Conservation (phyloP, 2,113 vertebrate genomes). For the Pantherophis guttatus region DNA sequence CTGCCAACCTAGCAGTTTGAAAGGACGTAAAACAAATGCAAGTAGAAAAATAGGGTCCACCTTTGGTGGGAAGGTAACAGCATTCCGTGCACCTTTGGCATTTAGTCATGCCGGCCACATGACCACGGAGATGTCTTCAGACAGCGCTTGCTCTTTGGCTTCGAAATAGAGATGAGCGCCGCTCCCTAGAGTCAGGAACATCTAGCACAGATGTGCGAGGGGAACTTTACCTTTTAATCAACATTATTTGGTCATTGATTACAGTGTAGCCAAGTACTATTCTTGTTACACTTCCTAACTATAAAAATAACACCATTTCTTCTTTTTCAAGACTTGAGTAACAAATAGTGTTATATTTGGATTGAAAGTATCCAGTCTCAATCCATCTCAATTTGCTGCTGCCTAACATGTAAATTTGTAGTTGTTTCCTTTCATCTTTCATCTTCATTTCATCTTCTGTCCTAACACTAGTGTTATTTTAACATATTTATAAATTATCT, state of each 20-base stretch:
- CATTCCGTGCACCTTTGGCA: too few species aligned
- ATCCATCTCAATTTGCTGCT: neutral
- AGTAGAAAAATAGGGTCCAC: too few species aligned
- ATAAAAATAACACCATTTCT: neutral
- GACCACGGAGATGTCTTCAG: too few species aligned
- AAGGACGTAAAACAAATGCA: too few species aligned
- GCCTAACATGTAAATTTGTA: neutral
- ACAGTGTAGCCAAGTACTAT: neutral
- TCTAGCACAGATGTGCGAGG: too few species aligned
- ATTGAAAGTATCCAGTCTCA: neutral
- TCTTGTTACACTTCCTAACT: neutral
- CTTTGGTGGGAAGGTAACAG: too few species aligned
- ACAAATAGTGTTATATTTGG: neutral
- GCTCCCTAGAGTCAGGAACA: too few species aligned
- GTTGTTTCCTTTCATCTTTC: neutral
- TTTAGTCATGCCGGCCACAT: too few species aligned
- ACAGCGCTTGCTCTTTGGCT: too few species aligned
- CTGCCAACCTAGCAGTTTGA: too few species aligned
- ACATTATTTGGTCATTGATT: neutral
- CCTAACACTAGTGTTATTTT: neutral
- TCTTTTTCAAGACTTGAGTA: neutral
- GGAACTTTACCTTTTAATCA: neutral
- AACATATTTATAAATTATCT: neutral
- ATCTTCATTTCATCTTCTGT: neutral
- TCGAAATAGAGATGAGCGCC: too few species aligned